Conservation (phyloP, 2,113 vertebrate species). For the Pomatorhinus ruficollis region DNA sequence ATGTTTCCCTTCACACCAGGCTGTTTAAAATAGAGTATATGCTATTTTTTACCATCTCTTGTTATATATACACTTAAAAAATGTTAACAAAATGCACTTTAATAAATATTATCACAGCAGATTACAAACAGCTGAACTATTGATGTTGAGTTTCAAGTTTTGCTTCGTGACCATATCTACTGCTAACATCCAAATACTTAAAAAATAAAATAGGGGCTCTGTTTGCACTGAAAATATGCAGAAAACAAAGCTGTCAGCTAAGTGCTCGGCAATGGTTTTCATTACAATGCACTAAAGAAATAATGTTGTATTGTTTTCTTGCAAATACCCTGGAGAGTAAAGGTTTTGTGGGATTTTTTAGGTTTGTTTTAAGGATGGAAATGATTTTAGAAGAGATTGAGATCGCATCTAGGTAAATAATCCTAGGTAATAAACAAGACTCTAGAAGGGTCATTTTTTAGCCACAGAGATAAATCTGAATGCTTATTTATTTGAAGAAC, state of each 20-base stretch:
- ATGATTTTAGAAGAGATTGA: slow-evolving; percentile 44
- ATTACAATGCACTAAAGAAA: slow-evolving; percentile 62
- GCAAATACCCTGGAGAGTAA: slow-evolving; percentile 40
- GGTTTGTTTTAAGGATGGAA: slow-evolving; percentile 56
- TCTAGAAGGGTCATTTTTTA: neutral
- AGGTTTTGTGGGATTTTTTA: slow-evolving; percentile 22
- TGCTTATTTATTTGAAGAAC: neutral
- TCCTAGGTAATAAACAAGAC: slow-evolving; percentile 41
- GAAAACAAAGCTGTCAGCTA: slow-evolving; percentile 51
- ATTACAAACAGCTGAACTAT: slow-evolving; percentile 3
- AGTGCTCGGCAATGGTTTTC: slow-evolving; percentile 51
- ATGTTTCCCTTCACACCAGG: slow-evolving; percentile 74
- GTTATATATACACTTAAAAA: slow-evolving; percentile 66
- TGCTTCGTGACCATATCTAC: slow-evolving; percentile 7
- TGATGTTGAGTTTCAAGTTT: slow-evolving; percentile 37
- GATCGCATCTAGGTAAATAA: slow-evolving; percentile 48
- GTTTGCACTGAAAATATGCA: slow-evolving; percentile 33
- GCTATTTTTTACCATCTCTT: slow-evolving; percentile 53
- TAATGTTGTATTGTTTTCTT: slow-evolving; percentile 54
- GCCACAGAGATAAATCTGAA: neutral
- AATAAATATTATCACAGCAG: slow-evolving; percentile 58
- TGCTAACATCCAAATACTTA: slow-evolving; percentile 37
- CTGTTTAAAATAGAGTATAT: slow-evolving; percentile 58
- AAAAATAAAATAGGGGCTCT: slow-evolving; percentile 6
- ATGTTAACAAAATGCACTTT: slow-evolving; percentile 58